Conservation (phyloP, 1,140 invertebrate genomes). For the Sitodiplosis mosellana region DNA sequence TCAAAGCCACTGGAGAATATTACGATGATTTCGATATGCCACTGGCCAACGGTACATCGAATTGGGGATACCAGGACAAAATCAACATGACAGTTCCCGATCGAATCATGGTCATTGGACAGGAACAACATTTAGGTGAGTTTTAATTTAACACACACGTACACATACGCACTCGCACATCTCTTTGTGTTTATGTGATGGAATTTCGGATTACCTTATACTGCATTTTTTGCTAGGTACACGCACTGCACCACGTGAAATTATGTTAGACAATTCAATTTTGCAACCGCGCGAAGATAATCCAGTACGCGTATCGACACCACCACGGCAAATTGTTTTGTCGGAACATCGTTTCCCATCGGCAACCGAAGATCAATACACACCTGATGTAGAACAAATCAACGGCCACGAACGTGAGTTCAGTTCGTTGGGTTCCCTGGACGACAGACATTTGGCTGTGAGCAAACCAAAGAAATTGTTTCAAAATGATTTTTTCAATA, state of each 20-base stretch:
- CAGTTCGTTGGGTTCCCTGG: neutral
- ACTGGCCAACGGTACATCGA: constrained; percentile 27
- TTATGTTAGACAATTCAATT: constrained; percentile 63
- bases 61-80: constrained; percentile 51
- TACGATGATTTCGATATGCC: constrained; percentile 39
- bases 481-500: neutral
- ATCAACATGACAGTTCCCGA: constrained; percentile 83
- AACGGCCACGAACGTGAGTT: neutral
- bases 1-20: constrained; percentile 45
- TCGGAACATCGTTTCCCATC: constrained; percentile 64
- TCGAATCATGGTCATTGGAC: constrained; percentile 65
- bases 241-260: constrained; percentile 61
- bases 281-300: constrained; percentile 40
- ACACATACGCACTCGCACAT: neutral
- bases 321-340: constrained; percentile 60
- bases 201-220: neutral
- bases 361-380: constrained; percentile 37
- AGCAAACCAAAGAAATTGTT: neutral
- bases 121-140: constrained; percentile 57
- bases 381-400: constrained; percentile 9
- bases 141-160: neutral
- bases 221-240: constrained; percentile 32
- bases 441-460: neutral
- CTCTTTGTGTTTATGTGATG: neutral
- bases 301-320: constrained; percentile 57